A percentile compares a stretch with the other conserved stretches of the same genome.
phyloP scores from a whole-genome alignment of 2,888 invertebrate species.

The Polylopha cassiicola region DNA sequence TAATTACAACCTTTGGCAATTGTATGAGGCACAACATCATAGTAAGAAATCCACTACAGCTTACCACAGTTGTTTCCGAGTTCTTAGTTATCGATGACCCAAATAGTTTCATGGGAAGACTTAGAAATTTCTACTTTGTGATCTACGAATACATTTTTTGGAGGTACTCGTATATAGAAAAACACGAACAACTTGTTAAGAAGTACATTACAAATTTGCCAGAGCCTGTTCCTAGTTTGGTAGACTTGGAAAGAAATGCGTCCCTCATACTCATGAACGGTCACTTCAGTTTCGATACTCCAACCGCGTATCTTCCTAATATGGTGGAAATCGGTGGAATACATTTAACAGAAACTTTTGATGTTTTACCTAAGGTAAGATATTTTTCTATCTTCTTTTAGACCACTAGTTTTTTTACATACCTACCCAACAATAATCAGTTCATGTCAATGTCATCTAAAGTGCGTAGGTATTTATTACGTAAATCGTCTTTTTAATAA shows the following conservation, averaged over 20 bases:
- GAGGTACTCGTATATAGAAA: constrained; percentile 53
- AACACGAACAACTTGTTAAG: constrained; percentile 52
- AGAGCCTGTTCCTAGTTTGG: constrained; percentile 55
- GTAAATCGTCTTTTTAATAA: background rate
- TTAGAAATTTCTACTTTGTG: constrained; percentile 67
- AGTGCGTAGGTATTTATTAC: background rate
- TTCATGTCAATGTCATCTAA: background rate
- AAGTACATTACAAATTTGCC: constrained; percentile 54
- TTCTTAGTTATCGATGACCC: constrained; percentile 60
- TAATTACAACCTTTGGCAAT: constrained; percentile 61
- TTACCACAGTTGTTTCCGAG: constrained; percentile 55
- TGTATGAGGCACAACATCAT: constrained; percentile 62
- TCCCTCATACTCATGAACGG: constrained; percentile 66
- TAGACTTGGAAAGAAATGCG: constrained; percentile 55
- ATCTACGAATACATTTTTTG: constrained; percentile 60
- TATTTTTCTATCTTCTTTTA: constrained; percentile 6
- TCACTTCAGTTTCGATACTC: constrained; percentile 67
- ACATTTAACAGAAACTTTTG: constrained; percentile 58
- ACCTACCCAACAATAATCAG: background rate
- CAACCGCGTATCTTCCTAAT: constrained; percentile 72
- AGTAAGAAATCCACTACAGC: constrained; percentile 57
- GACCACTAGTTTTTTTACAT: background rate
- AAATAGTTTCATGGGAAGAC: constrained; percentile 70
- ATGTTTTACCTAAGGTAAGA: constrained; percentile 51
- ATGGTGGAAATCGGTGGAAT: constrained; percentile 77